Conservation (phyloP, 64 coral and sea anemone genomes). For the Pocillopora verrucosa region DNA sequence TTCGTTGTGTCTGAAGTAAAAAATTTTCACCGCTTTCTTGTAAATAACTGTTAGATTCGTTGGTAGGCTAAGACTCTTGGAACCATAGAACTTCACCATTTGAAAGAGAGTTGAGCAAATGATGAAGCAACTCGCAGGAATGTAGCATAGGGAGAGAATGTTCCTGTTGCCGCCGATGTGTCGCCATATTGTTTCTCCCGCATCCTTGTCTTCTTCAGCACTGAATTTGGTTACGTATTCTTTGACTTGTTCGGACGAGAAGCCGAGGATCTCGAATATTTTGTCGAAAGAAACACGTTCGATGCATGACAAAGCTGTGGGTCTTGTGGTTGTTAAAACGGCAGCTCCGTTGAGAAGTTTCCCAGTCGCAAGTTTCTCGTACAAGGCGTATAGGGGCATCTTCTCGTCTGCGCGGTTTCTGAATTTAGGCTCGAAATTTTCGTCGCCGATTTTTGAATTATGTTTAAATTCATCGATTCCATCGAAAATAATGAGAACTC, state of each 20-base stretch:
- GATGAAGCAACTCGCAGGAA: constrained; percentile 65
- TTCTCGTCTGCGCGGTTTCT: too few relatives aligned
- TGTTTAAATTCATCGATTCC: too few relatives aligned
- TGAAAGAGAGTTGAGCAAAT: constrained; percentile 40
- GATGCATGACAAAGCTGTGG: constrained; percentile 32
- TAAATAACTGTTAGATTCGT: constrained; percentile 42
- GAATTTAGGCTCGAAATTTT: too few relatives aligned
- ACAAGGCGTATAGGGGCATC: constrained; percentile 24
- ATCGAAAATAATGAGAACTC: too few relatives aligned
- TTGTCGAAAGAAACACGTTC: constrained; percentile 13
- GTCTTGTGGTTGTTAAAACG: constrained; percentile 48
- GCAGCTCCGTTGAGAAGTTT: constrained; percentile 41
- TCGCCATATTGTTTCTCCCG: background rate
- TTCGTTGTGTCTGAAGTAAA: constrained; percentile 7
- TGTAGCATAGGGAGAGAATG: constrained; percentile 60
- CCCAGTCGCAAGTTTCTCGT: background rate
- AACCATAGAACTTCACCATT: background rate
- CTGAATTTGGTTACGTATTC: constrained; percentile 58
- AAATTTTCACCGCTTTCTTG: background rate
- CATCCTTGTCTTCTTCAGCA: background rate
- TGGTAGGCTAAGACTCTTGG: background rate
- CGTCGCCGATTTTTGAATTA: too few relatives aligned
- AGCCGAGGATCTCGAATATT: constrained; percentile 67
- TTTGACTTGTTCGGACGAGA: constrained; percentile 54
- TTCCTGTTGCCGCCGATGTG: constrained; percentile 28